These are phyloP conservation scores for Volucella bombylans DNA, from an alignment of 2,888 invertebrate genomes.

Conservation along the genomic window DNA sequence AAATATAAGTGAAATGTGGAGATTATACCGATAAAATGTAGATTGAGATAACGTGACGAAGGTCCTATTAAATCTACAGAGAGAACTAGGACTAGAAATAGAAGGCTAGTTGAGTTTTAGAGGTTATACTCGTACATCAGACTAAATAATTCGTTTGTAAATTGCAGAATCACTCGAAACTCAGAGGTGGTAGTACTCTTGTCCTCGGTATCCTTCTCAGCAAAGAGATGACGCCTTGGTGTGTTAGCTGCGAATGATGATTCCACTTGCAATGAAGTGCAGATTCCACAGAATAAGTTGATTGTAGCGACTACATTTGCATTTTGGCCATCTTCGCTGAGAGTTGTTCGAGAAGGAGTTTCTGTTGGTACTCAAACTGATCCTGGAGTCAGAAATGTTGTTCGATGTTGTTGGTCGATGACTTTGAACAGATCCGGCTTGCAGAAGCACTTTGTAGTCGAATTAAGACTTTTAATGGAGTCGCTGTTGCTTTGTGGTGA, in stretches of 20 bases:
- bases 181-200: conserved; percentile 29
- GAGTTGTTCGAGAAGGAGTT: conserved; percentile 83
- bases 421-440: conserved; percentile 74
- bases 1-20: too few relatives aligned
- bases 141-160: conserved; percentile 38
- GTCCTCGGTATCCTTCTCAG: conserved; percentile 34
- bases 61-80: conserved; percentile 56
- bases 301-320: conserved; percentile 62
- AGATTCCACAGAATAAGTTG: conserved; percentile 38
- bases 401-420: conserved; percentile 86
- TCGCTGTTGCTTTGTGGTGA: conserved; percentile 28
- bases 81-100: conserved; percentile 59
- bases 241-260: conserved; percentile 35
- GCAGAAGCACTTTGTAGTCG: conserved; percentile 22
- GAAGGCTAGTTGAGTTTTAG: conserved; percentile 56
- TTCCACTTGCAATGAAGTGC: too few relatives aligned
- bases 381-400: conserved; percentile 86
- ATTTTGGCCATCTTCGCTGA: conserved; percentile 76
- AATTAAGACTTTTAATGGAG: background rate
- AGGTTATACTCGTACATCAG: conserved; percentile 49
- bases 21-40: too few relatives aligned
- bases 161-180: conserved; percentile 57
- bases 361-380: conserved; percentile 87
- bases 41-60: conserved; percentile 5
- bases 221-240: too few relatives aligned